Base-by-base conservation (phyloP, 2,888 invertebrate species). In the Arrhopalites spinosus region DNA sequence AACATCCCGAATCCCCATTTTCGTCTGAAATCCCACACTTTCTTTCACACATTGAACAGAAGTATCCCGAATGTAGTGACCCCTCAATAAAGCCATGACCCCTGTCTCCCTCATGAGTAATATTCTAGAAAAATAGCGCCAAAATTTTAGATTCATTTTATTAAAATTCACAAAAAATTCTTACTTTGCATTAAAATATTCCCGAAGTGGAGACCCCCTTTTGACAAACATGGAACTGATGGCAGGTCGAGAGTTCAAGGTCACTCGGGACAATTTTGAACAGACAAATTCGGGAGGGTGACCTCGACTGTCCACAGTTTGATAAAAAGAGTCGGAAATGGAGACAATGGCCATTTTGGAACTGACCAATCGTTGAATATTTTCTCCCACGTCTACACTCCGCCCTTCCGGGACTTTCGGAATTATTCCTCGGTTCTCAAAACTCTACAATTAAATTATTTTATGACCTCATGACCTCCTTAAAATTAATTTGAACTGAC, bases 151-250 rank as follows among this genome's bases (percentile, higher is more conserved):
- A 36, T 36, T 36, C 11, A 36, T 36, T 36, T 36, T 36, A 11
- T 36, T 36, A 11, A 36, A 36, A 11, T 36, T 36, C 36, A 36
- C 3, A 36, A 11, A 36, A 7, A 36, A 11, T 7, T 36, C 3
- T 36, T 36, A 79, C 80, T 76, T 75, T 20, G 74, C 64, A 36
- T 79, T 80, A 45, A 80, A 80, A 63, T 77, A 79, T 23, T 79
- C 78, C 20, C 73, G 63, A 15, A 78, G 67, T 3, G 78, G 75
- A 2, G 79, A 79, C 2, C 78, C 73, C 45, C 77, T 78, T n/a
- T 76, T 67, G 5, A 80, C 43, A 63, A 76, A 76, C 79, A 78
- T 79, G n/a, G 78, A 77, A 15, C 76, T 71, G 45, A 77, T 70
- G 25, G 78, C 71, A 1, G 80, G 78, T 61, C 77, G 13, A 11